phyloP scores from a whole-genome alignment of 2,113 vertebrate species.

The Mus pahari region DNA sequence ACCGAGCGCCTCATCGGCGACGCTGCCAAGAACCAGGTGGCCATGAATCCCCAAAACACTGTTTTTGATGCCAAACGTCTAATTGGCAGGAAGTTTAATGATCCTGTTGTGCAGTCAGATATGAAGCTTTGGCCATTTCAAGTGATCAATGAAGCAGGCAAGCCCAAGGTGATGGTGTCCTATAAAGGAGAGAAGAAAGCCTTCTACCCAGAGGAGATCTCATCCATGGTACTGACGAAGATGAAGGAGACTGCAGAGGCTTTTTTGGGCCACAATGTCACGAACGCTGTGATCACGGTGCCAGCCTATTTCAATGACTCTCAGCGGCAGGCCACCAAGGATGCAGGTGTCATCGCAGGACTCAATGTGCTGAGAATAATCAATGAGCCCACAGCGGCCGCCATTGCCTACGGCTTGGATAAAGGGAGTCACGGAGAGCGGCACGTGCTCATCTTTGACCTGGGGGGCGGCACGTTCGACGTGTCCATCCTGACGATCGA shows the following conservation, averaged over 20 bases:
- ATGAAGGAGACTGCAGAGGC: constrained; percentile 96
- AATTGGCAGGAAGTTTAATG: constrained; percentile 93
- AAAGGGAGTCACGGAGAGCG: constrained; percentile 91
- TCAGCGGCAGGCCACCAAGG: constrained; percentile 94
- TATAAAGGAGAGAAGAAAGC: constrained; percentile 93
- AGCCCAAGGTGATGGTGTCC: constrained; percentile 93
- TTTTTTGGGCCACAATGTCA: constrained; percentile 92
- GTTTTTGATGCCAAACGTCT: constrained; percentile 96
- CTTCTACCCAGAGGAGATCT: constrained; percentile 94
- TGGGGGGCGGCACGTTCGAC: constrained; percentile 95
- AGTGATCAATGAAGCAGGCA: constrained; percentile 91
- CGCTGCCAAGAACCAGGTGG: constrained; percentile 95
- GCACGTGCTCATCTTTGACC: constrained; percentile 94
- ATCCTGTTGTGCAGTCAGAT: constrained; percentile 93
- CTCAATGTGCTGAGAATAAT: constrained; percentile 95
- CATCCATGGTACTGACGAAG: constrained; percentile 95
- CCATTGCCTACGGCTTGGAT: constrained; percentile 95
- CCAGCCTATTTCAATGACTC: constrained; percentile 96
- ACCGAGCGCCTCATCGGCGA: constrained; percentile 94
- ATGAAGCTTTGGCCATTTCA: constrained; percentile 97
- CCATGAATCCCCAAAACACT: constrained; percentile 95
- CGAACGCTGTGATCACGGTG: constrained; percentile 93
- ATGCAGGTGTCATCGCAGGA: constrained; percentile 92
- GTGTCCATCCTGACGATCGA: constrained; percentile 95
- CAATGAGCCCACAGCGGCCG: constrained; percentile 96